These are phyloP conservation scores for Patagioenas fasciata DNA, from an alignment of 2,113 vertebrate genomes.

Conservation along the genomic window DNA sequence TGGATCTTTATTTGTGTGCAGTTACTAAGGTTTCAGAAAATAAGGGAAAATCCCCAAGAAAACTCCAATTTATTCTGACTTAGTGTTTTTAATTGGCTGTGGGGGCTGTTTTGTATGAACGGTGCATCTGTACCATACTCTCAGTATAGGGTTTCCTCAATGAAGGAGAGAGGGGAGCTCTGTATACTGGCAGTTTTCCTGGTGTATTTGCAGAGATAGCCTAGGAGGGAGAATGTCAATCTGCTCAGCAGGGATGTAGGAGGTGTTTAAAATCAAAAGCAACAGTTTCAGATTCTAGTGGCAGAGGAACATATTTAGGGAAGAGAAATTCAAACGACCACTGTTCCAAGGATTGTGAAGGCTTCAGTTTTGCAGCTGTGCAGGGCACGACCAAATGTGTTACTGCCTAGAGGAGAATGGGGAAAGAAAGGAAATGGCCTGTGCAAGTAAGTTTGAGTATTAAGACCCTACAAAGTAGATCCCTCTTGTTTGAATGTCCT, in stretches of 20 bases:
- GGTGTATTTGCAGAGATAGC: neutral
- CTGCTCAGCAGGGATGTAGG: neutral
- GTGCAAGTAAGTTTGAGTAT: neutral
- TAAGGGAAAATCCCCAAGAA: neutral
- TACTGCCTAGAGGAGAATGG: neutral
- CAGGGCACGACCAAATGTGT: neutral
- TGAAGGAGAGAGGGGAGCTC: neutral
- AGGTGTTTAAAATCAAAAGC: constrained; percentile 21
- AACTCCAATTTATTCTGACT: neutral
- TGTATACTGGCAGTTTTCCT: constrained; percentile 1
- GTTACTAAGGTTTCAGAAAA: neutral
- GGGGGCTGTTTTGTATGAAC: neutral
- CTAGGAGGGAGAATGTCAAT: neutral
- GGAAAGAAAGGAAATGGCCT: neutral
- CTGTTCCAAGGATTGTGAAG: neutral
- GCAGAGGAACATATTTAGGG: neutral
- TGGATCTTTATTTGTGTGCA: neutral
- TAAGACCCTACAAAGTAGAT: neutral
- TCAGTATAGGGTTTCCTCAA: neutral
- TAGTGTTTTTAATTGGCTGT: neutral
- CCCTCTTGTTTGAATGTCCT: neutral
- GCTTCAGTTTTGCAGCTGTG: neutral
- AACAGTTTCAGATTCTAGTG: neutral
- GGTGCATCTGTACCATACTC: neutral
- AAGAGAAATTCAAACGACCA: neutral